Evolutionary conservation across 2,797 vertebrate species (phyloP), one percentile per base, ranked within the genome.

Genomic region (Crax fasciolata): DNA sequence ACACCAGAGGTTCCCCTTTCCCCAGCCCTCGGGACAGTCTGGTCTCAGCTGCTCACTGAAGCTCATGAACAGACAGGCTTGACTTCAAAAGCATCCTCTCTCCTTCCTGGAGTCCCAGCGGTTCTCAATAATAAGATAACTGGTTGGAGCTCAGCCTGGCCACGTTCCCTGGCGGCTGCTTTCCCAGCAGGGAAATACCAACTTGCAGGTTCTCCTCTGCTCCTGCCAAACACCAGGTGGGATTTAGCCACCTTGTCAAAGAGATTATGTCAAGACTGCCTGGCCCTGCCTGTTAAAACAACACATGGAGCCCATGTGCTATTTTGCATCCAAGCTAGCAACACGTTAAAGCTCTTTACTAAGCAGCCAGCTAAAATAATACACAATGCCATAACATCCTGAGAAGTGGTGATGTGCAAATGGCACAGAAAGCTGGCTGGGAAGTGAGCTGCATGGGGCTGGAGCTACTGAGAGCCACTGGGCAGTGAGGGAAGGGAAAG

Each of bases 31-130:
- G 2, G 73, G 92, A 96, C 43, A 73, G 48, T n/a, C 70, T 95
- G 82, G 76, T 88, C 75, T 91, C 75, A 70, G 70, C 44, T 86
- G 76, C 84, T 91, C 63, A 73, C 1, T 79, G 82, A 91, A 88
- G 76, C 82, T 88, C 79, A 73, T 72, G 68, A 92, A 93, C 55
- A 95, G 78, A 74, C 59, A 82, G 27, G 48, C 32, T 14, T 51
- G 28, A 92, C 49, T 91, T 89, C 89, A 91, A 95, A 96, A 93
- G 82, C 58, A 84, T 83, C 70, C n/a, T 73, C 21, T 65, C 85
- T 76, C 74, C 68, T 48, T 92, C 68, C 66, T 13, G 41, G 27
- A 59, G 38, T 80, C 92, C 82, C 87, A 78, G n/a, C 25, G n/a
- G 78, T 44, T 91, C 58, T 75, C 75, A 80, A 7, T 68, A 91